Conservation (phyloP, 2,797 vertebrate species). For the Sebastes alutus region DNA sequence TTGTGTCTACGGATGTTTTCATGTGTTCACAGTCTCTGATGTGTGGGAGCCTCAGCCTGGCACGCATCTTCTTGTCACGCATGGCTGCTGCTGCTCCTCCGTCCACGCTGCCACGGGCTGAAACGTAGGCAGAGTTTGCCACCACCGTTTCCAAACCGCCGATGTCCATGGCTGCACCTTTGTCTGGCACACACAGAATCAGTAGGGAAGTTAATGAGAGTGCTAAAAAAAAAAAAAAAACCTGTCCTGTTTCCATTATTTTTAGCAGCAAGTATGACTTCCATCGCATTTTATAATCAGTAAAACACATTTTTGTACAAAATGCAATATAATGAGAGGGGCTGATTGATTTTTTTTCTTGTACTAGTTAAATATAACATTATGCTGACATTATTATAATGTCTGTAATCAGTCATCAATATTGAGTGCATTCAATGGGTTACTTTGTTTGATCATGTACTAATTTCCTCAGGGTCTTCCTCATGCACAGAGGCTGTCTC, state of each 20-base stretch:
- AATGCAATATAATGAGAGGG: not conserved
- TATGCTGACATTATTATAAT: not conserved
- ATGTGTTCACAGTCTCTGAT: constrained; percentile 80
- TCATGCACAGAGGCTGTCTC: not conserved
- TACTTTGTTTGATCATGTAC: not conserved
- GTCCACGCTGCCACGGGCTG: constrained; percentile 78
- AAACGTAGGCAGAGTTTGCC: constrained; percentile 86
- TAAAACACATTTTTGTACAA: not conserved
- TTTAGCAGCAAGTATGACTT: not conserved
- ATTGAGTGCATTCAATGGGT: not conserved
- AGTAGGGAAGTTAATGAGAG: not conserved
- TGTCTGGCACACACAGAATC: constrained; percentile 35
- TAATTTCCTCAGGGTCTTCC: not conserved
- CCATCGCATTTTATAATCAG: not conserved
- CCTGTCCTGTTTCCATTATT: not conserved
- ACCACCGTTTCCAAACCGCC: constrained; percentile 84
- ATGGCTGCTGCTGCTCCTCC: constrained; percentile 64
- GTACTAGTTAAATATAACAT: not conserved
- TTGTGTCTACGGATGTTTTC: constrained; percentile 70
- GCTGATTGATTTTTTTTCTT: not conserved
- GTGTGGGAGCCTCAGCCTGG: constrained; percentile 80
- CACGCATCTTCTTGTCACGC: constrained; percentile 84
- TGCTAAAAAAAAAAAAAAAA: not conserved
- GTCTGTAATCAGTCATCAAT: not conserved
- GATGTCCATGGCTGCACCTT: constrained; percentile 78